phyloP scores from a whole-genome alignment of 2,113 vertebrate species.

The Rhabdornis inornatus region DNA sequence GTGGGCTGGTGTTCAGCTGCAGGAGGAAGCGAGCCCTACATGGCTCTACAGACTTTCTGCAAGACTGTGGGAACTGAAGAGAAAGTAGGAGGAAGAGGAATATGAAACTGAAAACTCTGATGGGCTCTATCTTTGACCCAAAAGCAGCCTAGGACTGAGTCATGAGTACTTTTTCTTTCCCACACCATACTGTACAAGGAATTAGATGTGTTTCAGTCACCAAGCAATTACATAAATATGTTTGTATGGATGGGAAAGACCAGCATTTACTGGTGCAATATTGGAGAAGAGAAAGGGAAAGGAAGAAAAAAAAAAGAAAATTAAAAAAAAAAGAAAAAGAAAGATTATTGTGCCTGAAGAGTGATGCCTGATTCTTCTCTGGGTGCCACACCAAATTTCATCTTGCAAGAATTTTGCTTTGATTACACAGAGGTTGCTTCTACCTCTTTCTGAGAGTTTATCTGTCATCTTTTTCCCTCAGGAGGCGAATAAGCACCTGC shows the following conservation, averaged over 20 bases:
- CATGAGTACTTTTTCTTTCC: not conserved
- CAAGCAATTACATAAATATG: not conserved
- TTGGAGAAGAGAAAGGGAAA: not conserved
- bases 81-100: not conserved
- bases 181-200: not conserved
- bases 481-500: not conserved
- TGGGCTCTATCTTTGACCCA: not conserved
- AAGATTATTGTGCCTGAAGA: not conserved
- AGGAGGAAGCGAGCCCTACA: accelerated
- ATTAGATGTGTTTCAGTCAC: not conserved
- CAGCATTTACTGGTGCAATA: not conserved
- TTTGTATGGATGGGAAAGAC: not conserved
- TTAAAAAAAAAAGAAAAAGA: accelerated
- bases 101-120: not conserved
- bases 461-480: not conserved
- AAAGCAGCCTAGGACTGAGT: not conserved
- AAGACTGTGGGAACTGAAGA: not conserved
- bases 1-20: not conserved
- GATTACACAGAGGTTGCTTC: not conserved
- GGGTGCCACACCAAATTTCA: not conserved
- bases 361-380: not conserved
- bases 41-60: not conserved
- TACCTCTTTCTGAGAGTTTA: not conserved
- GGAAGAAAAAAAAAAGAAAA: accelerated
- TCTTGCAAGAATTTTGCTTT: not conserved